These are phyloP conservation scores for Spatulosminthurus flaviceps DNA, from an alignment of 2,888 invertebrate species.

Conservation along the genomic window DNA sequence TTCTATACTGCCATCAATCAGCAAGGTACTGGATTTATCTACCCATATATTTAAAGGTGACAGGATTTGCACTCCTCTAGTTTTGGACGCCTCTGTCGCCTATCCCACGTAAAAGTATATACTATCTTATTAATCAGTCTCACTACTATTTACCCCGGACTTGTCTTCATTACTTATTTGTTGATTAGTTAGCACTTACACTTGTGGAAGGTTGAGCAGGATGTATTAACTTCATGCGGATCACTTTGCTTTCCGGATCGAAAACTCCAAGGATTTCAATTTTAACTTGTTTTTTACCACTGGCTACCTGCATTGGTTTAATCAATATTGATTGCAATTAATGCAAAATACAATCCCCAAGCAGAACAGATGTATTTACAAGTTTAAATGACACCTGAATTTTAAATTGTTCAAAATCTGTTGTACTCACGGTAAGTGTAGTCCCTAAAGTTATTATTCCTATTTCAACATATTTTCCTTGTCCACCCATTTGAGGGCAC, in stretches of 20 bases:
- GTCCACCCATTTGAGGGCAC: conserved; percentile 77
- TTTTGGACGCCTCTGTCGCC: conserved; percentile 68
- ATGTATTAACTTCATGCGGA: conserved; percentile 83
- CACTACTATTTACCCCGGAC: too few relatives aligned
- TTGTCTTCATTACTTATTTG: not conserved
- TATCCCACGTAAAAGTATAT: not conserved
- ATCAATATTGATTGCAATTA: too few relatives aligned
- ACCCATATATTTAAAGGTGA: conserved; percentile 83
- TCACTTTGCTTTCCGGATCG: conserved; percentile 77
- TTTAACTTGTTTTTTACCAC: conserved; percentile 73
- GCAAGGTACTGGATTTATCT: conserved; percentile 77
- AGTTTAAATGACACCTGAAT: not conserved
- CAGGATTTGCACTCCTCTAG: conserved; percentile 82
- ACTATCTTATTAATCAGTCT: too few relatives aligned
- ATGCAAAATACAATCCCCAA: too few relatives aligned
- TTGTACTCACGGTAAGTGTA: conserved; percentile 64
- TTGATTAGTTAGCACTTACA: not conserved
- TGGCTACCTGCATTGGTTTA: conserved; percentile 44
- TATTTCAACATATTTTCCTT: conserved; percentile 76
- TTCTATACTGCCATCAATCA: conserved; percentile 86
- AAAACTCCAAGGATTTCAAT: conserved; percentile 87
- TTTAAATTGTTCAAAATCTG: not conserved
- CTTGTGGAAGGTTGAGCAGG: conserved; percentile 67
- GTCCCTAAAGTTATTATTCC: conserved; percentile 90
- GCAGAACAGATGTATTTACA: not conserved